These are phyloP conservation scores for Mormyrus iriodes DNA, from an alignment of 2,113 vertebrate genomes.

Conservation along the genomic window DNA sequence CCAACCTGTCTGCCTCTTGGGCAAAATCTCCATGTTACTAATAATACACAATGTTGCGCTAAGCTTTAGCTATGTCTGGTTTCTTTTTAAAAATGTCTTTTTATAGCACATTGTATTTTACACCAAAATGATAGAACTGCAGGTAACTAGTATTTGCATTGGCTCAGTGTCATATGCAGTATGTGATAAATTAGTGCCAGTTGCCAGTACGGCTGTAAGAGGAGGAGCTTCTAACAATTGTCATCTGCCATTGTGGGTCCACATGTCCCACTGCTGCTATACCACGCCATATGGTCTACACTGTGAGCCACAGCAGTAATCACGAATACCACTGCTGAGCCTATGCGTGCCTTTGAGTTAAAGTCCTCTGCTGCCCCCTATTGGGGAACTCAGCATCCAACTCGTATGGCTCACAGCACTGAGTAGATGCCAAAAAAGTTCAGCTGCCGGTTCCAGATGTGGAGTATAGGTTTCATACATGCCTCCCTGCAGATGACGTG, in stretches of 20 bases:
- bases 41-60: background rate
- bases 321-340: background rate
- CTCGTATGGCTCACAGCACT: background rate
- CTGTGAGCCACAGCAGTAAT: background rate
- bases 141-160: background rate
- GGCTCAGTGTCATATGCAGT: background rate
- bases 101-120: background rate
- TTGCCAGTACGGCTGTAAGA: background rate
- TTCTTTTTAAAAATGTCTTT: background rate
- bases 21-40: background rate
- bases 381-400: background rate
- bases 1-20: background rate
- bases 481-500: background rate
- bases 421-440: background rate
- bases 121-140: background rate
- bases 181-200: background rate
- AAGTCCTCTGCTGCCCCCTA: background rate
- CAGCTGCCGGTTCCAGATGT: background rate
- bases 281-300: background rate
- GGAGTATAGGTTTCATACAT: background rate
- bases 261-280: background rate
- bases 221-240: background rate
- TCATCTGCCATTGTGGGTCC: background rate
- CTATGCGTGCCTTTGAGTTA: background rate
- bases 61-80: background rate